These are phyloP conservation scores for Lycia hirtaria DNA, from an alignment of 2,888 invertebrate species.

Conservation along the genomic window DNA sequence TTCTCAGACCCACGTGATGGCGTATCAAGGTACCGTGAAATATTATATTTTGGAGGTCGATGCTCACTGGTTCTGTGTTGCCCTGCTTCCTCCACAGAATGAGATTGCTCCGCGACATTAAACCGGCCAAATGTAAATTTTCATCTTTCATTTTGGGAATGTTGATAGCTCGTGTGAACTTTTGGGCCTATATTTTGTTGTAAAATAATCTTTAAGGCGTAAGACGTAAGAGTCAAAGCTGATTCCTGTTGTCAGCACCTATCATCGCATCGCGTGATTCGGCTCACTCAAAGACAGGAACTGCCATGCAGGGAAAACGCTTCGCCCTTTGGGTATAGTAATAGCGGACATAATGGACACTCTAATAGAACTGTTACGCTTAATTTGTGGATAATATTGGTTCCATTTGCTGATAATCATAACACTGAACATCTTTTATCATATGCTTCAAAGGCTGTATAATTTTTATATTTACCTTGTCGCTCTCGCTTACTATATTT, in stretches of 20 bases:
- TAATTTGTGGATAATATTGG: constrained; percentile 51
- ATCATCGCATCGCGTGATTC: constrained; percentile 63
- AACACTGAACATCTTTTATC: neutral
- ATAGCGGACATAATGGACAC: constrained; percentile 32
- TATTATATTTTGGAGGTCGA: constrained; percentile 54
- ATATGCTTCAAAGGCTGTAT: neutral
- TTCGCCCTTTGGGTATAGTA: constrained; percentile 40
- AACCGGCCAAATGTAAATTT: constrained; percentile 82
- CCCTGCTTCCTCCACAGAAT: constrained; percentile 75
- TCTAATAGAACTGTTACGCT: constrained; percentile 34
- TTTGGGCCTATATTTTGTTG: constrained; percentile 12
- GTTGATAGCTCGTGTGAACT: constrained; percentile 56
- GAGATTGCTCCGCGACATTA: constrained; percentile 83
- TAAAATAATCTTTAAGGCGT: constrained; percentile 20
- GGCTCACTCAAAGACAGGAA: constrained; percentile 63
- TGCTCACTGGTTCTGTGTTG: constrained; percentile 57
- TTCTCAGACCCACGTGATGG: constrained; percentile 50
- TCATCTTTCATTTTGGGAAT: constrained; percentile 70
- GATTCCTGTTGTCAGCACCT: constrained; percentile 20
- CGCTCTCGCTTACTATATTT: no score
- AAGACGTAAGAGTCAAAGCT: constrained; percentile 1
- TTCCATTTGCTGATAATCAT: constrained; percentile 16
- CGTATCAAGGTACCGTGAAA: constrained; percentile 35
- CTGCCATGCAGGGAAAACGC: constrained; percentile 45
- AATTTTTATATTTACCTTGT: no score